Evolutionary conservation across 1,140 invertebrate genomes (phyloP), one percentile per base, ranked within the genome.

Genomic region (Odontomachus brunneus): DNA sequence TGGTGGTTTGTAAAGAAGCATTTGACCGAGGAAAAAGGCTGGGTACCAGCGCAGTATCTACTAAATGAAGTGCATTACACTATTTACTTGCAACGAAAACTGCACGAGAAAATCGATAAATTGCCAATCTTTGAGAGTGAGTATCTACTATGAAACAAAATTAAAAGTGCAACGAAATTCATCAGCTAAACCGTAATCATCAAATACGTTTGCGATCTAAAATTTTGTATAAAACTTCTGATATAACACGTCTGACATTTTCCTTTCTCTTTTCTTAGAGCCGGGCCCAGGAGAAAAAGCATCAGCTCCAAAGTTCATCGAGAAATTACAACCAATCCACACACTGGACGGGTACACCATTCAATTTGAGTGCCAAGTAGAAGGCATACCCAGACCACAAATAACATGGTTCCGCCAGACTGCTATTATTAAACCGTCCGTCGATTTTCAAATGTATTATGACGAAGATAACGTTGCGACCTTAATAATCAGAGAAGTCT

Each of bases 351-450:
- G 98, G 53, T 96, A 97, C 62, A 98, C 97, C 2, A 96, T 98
- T 15, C 97, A 97, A 91, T 98, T 99, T 88, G 97, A 98, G 92
- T 98, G 97, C 87, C 96, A 98, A 95, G 97, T 99, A 9, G 97
- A 98, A 94, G 98, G 98, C 63, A 95, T 95, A 90, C 98, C 98
- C 26, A 94, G 97, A 89, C 98, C 98, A 22, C 97, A 98, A 93
- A 98, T 99, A 62, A 98, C 98, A 11, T 99, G 98, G 98, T 99
- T 98, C 94, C 96, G 97, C 82, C 97, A 99, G 94, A 98, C 97
- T 0, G 97, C 97, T 15, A 98, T 98, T 81, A 98, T 99, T 29
- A 98, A 98, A 94, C 97, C 96, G 53, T 98, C 98, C 0, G 96
- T 96, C 89, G 98, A 98, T 89, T 98, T 98, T 95, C 96, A 98